Conservation (phyloP, 2,797 vertebrate species). For the Natrix natrix region DNA sequence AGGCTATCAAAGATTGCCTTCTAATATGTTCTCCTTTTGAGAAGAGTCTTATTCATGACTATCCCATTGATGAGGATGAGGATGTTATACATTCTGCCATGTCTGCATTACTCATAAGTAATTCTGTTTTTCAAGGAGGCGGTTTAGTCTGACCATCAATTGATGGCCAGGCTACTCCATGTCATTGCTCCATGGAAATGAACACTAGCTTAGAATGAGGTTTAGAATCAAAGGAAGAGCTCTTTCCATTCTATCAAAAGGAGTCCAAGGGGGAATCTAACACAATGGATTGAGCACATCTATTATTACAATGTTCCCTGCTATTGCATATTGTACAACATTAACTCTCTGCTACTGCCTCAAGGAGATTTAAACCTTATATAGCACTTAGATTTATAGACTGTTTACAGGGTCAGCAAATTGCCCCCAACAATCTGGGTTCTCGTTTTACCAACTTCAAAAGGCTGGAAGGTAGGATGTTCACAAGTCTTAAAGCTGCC, state of each 20-base stretch:
- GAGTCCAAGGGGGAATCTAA: neutral
- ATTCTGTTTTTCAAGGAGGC: neutral
- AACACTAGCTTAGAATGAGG: neutral
- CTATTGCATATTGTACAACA: neutral
- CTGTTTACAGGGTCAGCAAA: neutral
- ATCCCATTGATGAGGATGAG: neutral
- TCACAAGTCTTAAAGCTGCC: too few relatives aligned
- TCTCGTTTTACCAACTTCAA: neutral
- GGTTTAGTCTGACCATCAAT: neutral
- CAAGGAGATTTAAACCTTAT: neutral
- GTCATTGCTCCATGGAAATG: neutral
- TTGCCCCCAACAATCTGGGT: neutral
- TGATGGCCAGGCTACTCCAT: neutral
- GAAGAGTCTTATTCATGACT: neutral
- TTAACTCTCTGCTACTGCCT: neutral
- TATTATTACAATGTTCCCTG: neutral
- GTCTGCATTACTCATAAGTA: neutral
- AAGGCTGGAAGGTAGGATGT: neutral
- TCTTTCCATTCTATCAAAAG: neutral
- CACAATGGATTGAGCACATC: neutral
- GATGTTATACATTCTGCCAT: neutral
- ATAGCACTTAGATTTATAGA: neutral
- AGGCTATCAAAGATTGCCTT: neutral
- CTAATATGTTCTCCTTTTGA: neutral
- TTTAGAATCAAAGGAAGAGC: neutral